These are phyloP conservation scores for Phalacrocorax pelagicus DNA, from an alignment of 2,113 vertebrate genomes.

Conservation along the genomic window DNA sequence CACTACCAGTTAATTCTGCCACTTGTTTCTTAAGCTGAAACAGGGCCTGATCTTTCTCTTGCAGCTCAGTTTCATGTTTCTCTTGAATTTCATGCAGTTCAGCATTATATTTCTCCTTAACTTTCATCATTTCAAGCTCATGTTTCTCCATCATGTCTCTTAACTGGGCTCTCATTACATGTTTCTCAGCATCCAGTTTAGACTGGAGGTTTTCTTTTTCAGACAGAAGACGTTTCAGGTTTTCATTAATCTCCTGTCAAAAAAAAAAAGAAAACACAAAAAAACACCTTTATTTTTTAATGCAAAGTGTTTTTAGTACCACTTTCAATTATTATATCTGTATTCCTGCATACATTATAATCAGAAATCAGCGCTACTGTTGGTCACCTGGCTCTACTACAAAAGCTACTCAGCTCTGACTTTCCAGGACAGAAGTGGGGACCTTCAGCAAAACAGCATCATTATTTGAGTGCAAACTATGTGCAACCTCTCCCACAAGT, in stretches of 20 bases:
- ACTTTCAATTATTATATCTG: not conserved
- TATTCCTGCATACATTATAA: not conserved
- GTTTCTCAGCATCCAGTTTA: slow-evolving; percentile 89
- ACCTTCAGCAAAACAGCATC: not conserved
- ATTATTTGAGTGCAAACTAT: not conserved
- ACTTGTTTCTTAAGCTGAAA: slow-evolving; percentile 72
- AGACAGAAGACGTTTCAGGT: slow-evolving; percentile 73
- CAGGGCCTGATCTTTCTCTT: slow-evolving; percentile 72
- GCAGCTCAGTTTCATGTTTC: slow-evolving; percentile 77
- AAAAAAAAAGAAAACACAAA: not conserved
- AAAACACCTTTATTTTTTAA: not conserved
- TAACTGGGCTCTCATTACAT: slow-evolving; percentile 89
- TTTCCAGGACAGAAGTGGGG: not conserved
- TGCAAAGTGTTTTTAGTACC: not conserved
- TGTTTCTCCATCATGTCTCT: slow-evolving; percentile 89
- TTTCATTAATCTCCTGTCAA: slow-evolving; percentile 80
- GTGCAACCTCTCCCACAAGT: not conserved
- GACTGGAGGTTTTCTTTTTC: slow-evolving; percentile 87
- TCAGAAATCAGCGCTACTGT: not conserved
- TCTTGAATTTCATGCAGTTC: slow-evolving; percentile 70
- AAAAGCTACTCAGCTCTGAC: not conserved
- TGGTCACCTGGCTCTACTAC: not conserved
- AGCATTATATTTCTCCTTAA: slow-evolving; percentile 62
- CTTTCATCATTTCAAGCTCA: slow-evolving; percentile 74
- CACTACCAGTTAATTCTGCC: slow-evolving; percentile 63